Conservation (phyloP, 2,113 vertebrate genomes). For the Pomatorhinus ruficollis region DNA sequence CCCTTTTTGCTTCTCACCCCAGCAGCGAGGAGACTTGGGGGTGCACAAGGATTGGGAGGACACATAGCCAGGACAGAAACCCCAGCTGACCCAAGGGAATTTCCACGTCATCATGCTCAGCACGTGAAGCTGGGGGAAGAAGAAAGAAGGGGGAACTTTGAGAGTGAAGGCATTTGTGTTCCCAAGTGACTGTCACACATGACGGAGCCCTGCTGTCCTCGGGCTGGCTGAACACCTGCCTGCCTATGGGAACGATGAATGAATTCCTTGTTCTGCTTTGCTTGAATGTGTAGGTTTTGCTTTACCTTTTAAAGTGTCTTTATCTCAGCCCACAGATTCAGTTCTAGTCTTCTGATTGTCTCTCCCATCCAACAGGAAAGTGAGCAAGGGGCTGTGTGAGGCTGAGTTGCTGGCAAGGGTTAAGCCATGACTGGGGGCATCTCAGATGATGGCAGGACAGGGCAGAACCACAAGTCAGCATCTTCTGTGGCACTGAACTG, state of each 20-base stretch:
- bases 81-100: neutral
- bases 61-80: neutral
- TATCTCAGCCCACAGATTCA: neutral
- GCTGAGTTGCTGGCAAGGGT: neutral
- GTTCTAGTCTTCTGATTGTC: neutral
- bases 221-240: neutral
- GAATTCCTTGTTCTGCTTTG: neutral
- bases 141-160: neutral
- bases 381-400: neutral
- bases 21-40: neutral
- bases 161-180: neutral
- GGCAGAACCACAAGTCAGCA: neutral
- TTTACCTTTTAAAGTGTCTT: neutral
- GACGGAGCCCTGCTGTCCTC: neutral
- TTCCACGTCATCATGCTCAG: neutral
- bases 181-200: neutral
- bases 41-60: neutral
- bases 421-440: neutral
- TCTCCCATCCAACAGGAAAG: neutral
- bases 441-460: neutral
- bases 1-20: neutral
- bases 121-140: neutral
- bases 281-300: neutral
- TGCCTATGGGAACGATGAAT: neutral
- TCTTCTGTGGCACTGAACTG: neutral